Conservation (phyloP, 2,113 vertebrate genomes). For the Equus quagga region DNA sequence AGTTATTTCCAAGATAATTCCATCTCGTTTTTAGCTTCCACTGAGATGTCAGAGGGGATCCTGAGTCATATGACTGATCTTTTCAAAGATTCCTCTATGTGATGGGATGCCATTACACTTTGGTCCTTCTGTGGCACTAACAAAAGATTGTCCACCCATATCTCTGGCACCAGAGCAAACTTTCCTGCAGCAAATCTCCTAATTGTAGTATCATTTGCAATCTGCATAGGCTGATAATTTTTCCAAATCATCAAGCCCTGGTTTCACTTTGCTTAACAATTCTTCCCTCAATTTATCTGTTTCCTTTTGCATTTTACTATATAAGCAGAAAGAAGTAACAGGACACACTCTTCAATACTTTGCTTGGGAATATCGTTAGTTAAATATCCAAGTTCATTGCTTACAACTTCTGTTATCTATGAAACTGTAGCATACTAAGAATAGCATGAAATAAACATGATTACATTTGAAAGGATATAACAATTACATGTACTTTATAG, state of each 20-base stretch:
- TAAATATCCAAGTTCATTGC: neutral
- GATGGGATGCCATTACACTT: neutral
- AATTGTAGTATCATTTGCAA: neutral
- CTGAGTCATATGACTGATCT: neutral
- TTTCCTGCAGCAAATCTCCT: neutral
- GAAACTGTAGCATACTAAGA: neutral
- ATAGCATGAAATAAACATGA: no score
- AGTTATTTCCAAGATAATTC: neutral
- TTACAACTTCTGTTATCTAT: neutral
- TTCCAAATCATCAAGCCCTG: neutral
- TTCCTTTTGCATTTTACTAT: neutral
- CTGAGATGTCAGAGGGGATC: neutral
- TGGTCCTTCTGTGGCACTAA: neutral
- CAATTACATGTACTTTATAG: no score
- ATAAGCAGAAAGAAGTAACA: neutral
- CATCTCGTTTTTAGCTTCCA: neutral
- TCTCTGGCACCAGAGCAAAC: neutral
- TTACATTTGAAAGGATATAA: no score
- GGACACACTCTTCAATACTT: neutral
- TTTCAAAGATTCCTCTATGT: neutral
- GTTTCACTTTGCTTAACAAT: neutral
- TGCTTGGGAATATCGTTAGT: neutral
- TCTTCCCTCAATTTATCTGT: neutral
- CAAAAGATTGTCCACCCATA: neutral
- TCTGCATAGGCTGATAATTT: neutral